Evolutionary conservation across 2,113 vertebrate species (phyloP).

Genomic region (Nannobrachium achirus): DNA sequence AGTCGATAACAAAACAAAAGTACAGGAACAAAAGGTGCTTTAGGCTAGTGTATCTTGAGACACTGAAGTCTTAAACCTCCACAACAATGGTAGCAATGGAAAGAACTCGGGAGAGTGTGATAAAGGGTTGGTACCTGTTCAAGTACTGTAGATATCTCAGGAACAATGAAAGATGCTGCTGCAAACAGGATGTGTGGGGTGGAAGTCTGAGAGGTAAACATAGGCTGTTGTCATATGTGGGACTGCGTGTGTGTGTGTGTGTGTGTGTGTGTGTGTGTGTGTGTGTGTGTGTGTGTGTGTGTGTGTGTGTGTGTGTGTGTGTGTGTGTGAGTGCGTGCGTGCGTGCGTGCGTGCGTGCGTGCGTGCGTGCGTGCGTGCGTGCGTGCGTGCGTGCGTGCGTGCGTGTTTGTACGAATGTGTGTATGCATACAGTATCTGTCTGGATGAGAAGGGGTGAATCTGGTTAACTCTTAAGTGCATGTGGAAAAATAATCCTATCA

Average conservation of each 20-base stretch:
- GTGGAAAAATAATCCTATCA: constrained; percentile 56
- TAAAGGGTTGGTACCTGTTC: constrained; percentile 50
- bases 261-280: constrained; percentile 25
- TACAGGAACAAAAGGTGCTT: constrained; percentile 28
- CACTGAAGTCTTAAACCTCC: constrained; percentile 10
- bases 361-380: constrained; percentile 25
- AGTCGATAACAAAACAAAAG: constrained; percentile 58
- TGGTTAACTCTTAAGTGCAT: constrained; percentile 37
- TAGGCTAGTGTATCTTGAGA: constrained; percentile 22
- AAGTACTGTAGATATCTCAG: constrained; percentile 41
- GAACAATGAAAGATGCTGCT: constrained; percentile 56
- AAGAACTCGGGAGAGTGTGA: constrained; percentile 30
- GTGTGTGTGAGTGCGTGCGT: not conserved
- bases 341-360: constrained; percentile 10
- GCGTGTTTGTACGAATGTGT: not conserved
- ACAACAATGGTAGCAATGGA: constrained; percentile 31
- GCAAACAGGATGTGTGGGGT: constrained; percentile 71
- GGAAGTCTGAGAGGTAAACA: constrained; percentile 61
- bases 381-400: not conserved
- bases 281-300: not conserved
- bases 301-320: not conserved
- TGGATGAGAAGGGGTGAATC: constrained; percentile 31
- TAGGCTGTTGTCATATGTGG: constrained; percentile 70
- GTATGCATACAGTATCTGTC: too few relatives aligned
- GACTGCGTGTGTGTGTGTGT: constrained; percentile 26